A percentile compares a stretch with the other conserved stretches of the same genome.
phyloP scores from a whole-genome alignment of 2,888 invertebrate species.

The Asteroscopus sphinx region DNA sequence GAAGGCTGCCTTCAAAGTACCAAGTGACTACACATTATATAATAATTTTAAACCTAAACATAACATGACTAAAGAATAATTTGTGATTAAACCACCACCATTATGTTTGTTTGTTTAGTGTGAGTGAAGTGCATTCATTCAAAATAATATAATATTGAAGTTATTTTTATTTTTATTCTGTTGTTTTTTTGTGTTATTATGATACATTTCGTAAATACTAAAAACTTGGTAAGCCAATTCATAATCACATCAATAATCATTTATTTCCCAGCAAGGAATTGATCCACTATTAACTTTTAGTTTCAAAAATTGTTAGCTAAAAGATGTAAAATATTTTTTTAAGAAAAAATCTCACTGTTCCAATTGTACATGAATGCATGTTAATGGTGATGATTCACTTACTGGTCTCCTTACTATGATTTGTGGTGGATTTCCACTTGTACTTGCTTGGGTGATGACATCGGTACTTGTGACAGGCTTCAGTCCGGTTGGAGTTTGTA shows the following conservation, averaged over 20 bases:
- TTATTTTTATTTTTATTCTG: conserved; percentile 8
- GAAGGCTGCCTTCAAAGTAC: conserved; percentile 37
- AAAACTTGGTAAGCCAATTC: conserved; percentile 33
- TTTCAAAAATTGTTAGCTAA: conserved; percentile 8
- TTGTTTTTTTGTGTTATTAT: not conserved
- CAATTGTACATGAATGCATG: conserved; percentile 49
- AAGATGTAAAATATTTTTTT: conserved; percentile 1
- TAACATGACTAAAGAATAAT: conserved; percentile 20
- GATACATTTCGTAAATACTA: conserved; percentile 5
- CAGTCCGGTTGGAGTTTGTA: conserved; percentile 88
- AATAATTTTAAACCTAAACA: conserved; percentile 33
- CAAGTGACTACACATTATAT: conserved; percentile 12
- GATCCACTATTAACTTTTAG: conserved; percentile 18
- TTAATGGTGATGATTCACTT: conserved; percentile 73
- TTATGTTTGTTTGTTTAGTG: conserved; percentile 38
- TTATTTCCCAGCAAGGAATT: conserved; percentile 24
- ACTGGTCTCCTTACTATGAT: conserved; percentile 88
- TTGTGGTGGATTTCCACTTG: conserved; percentile 86
- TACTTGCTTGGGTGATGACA: conserved; percentile 85
- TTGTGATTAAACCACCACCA: conserved; percentile 54
- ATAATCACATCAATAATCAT: conserved; percentile 18
- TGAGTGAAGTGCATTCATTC: conserved; percentile 50
- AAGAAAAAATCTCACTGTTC: conserved; percentile 45
- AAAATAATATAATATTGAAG: conserved; percentile 4
- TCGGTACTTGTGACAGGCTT: conserved; percentile 85